phyloP scores from a whole-genome alignment of 1,140 invertebrate species.

The Archivesica marissinica region DNA sequence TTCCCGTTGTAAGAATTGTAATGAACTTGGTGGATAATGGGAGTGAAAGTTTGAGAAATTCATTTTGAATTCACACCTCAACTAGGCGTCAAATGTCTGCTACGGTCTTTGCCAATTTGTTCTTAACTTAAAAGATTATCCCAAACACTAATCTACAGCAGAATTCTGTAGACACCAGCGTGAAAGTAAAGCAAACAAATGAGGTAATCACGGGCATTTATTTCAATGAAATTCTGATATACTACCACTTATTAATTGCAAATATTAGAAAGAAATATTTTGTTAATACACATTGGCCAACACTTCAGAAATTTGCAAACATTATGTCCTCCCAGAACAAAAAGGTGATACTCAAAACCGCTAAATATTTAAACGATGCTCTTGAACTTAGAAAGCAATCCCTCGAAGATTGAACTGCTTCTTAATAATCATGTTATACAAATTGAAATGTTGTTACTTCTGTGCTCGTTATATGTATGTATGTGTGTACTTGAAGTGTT shows the following conservation, averaged over 20 bases:
- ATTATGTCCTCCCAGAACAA: too few relatives aligned
- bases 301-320: too few relatives aligned
- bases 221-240: conserved; percentile 49
- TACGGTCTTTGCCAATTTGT: not conserved
- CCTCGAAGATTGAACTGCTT: too few relatives aligned
- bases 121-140: conserved; percentile 29
- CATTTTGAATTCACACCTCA: conserved; percentile 50
- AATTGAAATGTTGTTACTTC: too few relatives aligned
- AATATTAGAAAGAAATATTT: too few relatives aligned
- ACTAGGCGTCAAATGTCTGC: conserved; percentile 58
- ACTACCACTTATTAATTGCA: conserved; percentile 30
- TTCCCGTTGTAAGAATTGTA: conserved; percentile 11
- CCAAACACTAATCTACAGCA: conserved; percentile 30
- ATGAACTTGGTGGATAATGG: conserved; percentile 40
- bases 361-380: too few relatives aligned
- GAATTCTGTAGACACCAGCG: not conserved
- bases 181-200: not conserved
- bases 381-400: too few relatives aligned
- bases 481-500: too few relatives aligned
- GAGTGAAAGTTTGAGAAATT: conserved; percentile 43
- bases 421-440: too few relatives aligned
- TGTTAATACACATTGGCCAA: too few relatives aligned
- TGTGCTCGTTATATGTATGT: too few relatives aligned
- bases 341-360: too few relatives aligned
- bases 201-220: not conserved